These are phyloP conservation scores for Trinectes maculatus DNA, from an alignment of 2,113 vertebrate genomes.

Conservation along the genomic window DNA sequence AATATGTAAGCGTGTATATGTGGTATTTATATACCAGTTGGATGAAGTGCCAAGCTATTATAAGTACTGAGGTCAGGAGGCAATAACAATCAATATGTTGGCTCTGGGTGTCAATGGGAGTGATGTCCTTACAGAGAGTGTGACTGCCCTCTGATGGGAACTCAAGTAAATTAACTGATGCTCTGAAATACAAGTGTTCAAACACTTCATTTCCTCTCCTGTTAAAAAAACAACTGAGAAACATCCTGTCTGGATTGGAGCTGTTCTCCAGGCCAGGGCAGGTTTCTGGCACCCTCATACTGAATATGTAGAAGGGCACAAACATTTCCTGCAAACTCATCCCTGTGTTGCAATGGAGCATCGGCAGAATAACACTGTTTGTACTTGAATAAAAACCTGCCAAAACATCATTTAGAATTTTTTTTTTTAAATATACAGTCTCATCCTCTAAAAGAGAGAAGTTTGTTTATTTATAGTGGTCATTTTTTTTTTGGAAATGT, in stretches of 20 bases:
- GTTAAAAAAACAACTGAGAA: neutral
- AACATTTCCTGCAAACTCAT: constrained; percentile 1
- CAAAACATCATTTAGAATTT: neutral
- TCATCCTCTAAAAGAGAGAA: too few relatives aligned
- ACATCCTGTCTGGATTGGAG: constrained; percentile 1
- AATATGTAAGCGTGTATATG: too few relatives aligned
- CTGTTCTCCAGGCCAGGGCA: neutral
- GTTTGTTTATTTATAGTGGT: too few relatives aligned
- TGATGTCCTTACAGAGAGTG: too few relatives aligned
- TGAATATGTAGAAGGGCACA: neutral
- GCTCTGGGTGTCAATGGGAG: neutral
- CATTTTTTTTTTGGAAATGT: neutral
- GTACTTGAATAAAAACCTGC: neutral
- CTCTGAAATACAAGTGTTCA: neutral
- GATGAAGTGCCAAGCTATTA: too few relatives aligned
- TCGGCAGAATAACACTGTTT: constrained; percentile 1
- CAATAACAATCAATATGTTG: neutral
- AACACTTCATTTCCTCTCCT: neutral
- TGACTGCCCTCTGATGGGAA: neutral
- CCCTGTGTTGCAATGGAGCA: neutral
- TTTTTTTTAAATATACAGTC: too few relatives aligned
- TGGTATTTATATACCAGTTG: too few relatives aligned
- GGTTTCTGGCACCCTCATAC: neutral
- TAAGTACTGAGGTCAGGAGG: constrained; percentile 15
- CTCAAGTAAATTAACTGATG: neutral